phyloP scores from a whole-genome alignment of 2,888 invertebrate genomes.

The Cryptocephalus moraei region DNA sequence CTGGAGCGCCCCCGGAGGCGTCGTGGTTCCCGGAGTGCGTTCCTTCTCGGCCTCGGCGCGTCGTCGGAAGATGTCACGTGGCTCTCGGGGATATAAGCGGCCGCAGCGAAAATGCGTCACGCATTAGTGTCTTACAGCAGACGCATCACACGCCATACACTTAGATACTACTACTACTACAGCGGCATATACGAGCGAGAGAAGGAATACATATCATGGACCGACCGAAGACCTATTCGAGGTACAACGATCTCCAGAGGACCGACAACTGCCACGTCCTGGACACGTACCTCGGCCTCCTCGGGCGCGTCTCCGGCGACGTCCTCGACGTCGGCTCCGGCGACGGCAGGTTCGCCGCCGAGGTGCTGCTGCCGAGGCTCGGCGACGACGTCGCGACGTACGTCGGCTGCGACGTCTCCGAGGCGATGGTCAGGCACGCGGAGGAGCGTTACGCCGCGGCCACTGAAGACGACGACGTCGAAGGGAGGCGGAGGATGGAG shows the following conservation, averaged over 20 bases:
- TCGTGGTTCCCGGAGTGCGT: no score
- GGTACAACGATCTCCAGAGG: slow-evolving; percentile 57
- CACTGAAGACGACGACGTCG: background rate
- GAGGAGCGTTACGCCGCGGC: slow-evolving; percentile 33
- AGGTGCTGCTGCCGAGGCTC: slow-evolving; percentile 52
- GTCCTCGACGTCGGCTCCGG: slow-evolving; percentile 67
- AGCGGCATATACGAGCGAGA: background rate
- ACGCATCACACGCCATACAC: no score
- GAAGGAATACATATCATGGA: slow-evolving; percentile 17
- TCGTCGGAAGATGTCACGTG: no score
- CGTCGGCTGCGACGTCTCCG: slow-evolving; percentile 60
- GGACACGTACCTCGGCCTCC: slow-evolving; percentile 45
- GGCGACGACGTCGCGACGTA: slow-evolving; percentile 35
- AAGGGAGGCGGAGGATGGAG: slow-evolving; percentile 21
- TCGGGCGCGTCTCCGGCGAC: slow-evolving; percentile 27
- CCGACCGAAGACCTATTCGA: slow-evolving; percentile 55
- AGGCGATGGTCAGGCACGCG: slow-evolving; percentile 60
- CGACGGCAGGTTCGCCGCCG: slow-evolving; percentile 57
- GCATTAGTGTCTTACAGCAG: no score
- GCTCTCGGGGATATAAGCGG: no score
- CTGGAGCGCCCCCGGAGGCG: no score
- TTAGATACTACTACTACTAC: no score
- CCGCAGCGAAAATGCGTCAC: no score
- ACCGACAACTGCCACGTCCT: slow-evolving; percentile 54
- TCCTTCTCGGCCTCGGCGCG: no score